Conservation (phyloP, 1,140 invertebrate species). For the Trigoniulus corallinus region DNA sequence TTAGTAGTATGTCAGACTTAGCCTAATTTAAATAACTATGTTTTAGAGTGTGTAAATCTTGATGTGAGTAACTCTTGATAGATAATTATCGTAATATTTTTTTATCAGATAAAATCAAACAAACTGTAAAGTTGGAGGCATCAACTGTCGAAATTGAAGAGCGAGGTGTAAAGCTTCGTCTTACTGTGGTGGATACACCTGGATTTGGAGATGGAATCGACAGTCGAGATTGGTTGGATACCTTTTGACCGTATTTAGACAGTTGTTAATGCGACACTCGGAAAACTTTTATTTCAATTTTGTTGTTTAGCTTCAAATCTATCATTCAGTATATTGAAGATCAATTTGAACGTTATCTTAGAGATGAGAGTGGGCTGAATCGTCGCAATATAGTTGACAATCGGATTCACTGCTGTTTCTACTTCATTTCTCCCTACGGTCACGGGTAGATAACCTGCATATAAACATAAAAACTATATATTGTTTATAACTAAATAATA, state of each 20-base stretch:
- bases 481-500: too few species aligned
- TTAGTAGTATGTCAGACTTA: too few species aligned
- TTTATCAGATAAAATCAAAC: conserved; percentile 59
- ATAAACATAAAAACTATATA: too few species aligned
- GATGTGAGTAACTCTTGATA: not conserved
- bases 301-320: conserved; percentile 22
- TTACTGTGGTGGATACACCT: conserved; percentile 51
- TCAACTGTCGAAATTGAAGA: conserved; percentile 90
- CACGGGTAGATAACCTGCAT: conserved; percentile 49
- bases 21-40: too few species aligned
- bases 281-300: not conserved
- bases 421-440: conserved; percentile 97
- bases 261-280: not conserved
- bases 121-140: conserved; percentile 75
- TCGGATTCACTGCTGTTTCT: conserved; percentile 92
- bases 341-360: conserved; percentile 78
- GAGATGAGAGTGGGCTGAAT: conserved; percentile 80
- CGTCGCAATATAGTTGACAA: conserved; percentile 81
- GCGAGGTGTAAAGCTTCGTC: conserved; percentile 67
- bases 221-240: conserved; percentile 64
- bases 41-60: too few species aligned
- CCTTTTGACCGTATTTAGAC: not conserved
- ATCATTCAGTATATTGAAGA: conserved; percentile 88
- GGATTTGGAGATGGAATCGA: conserved; percentile 99
- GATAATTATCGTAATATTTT: not conserved